Percentiles rank a stretch among this genome's conserved stretches.
phyloP scores from a whole-genome alignment of 2,888 invertebrate species.

The Endotricha flammealis region DNA sequence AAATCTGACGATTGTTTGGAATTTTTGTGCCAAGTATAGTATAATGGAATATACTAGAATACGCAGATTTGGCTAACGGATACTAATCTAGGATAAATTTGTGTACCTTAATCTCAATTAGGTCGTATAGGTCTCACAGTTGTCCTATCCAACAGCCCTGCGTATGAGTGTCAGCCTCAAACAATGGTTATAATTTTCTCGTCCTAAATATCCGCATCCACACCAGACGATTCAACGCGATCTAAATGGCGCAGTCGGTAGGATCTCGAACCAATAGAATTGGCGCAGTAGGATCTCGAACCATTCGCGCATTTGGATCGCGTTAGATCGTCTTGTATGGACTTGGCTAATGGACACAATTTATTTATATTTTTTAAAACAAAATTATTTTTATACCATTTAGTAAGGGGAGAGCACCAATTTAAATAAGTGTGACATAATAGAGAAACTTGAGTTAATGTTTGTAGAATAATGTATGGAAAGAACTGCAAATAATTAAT shows the following conservation, averaged over 20 bases:
- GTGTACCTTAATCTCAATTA: conserved; percentile 73
- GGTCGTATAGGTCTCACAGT: conserved; percentile 30
- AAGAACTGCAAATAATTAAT: conserved; percentile 74
- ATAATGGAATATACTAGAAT: too few species aligned
- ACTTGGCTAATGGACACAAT: conserved; percentile 15
- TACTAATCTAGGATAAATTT: conserved; percentile 46
- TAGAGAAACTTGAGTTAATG: conserved; percentile 49
- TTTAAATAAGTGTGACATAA: conserved; percentile 71
- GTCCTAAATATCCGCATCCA: conserved; percentile 8
- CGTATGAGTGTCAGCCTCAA: conserved; percentile 27
- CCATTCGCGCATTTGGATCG: too few species aligned
- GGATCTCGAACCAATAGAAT: too few species aligned
- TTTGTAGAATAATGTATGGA: conserved; percentile 62
- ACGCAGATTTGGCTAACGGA: conserved; percentile 51
- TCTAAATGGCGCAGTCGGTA: too few species aligned
- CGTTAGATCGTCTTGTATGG: too few species aligned
- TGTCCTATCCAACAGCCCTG: neutral
- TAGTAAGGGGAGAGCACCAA: conserved; percentile 54
- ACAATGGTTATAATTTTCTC: conserved; percentile 27
- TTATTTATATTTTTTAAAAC: conserved; percentile 34
- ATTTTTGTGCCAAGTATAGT: too few species aligned
- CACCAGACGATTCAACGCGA: too few species aligned
- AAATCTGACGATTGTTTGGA: too few species aligned
- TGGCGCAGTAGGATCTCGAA: too few species aligned
- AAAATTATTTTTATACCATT: conserved; percentile 56